Conservation (phyloP, 2,113 vertebrate genomes). For the Madoqua kirkii region DNA sequence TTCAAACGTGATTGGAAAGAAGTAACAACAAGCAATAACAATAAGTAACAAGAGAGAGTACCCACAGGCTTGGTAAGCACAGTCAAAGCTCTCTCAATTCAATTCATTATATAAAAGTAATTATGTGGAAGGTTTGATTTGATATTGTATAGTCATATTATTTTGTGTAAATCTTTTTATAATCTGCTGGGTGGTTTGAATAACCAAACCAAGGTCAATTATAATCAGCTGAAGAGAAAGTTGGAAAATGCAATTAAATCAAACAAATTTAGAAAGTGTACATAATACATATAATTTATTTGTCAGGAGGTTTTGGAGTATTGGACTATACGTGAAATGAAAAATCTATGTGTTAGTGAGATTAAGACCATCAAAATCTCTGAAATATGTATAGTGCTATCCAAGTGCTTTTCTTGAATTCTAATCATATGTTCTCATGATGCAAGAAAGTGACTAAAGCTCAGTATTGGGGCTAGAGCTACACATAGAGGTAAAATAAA, state of each 20-base stretch:
- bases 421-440: neutral
- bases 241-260: conserved; percentile 12
- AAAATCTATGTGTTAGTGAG: neutral
- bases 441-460: neutral
- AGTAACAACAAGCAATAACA: neutral
- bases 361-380: neutral
- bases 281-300: neutral
- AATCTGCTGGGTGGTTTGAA: neutral
- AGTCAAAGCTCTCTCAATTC: neutral
- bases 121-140: neutral
- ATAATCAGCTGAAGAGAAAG: neutral
- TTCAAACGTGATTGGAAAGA: neutral
- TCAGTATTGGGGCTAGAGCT: neutral
- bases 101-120: neutral
- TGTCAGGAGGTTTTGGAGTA: neutral
- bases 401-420: neutral
- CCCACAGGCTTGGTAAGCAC: neutral
- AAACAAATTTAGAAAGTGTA: neutral
- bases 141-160: neutral
- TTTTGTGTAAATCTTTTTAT: neutral
- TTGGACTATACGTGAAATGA: neutral
- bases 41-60: neutral
- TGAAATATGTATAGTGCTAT: neutral
- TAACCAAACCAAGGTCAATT: neutral
- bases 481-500: conserved; percentile 36